phyloP scores from a whole-genome alignment of 2,888 invertebrate species.

The Sesia bembeciformis region DNA sequence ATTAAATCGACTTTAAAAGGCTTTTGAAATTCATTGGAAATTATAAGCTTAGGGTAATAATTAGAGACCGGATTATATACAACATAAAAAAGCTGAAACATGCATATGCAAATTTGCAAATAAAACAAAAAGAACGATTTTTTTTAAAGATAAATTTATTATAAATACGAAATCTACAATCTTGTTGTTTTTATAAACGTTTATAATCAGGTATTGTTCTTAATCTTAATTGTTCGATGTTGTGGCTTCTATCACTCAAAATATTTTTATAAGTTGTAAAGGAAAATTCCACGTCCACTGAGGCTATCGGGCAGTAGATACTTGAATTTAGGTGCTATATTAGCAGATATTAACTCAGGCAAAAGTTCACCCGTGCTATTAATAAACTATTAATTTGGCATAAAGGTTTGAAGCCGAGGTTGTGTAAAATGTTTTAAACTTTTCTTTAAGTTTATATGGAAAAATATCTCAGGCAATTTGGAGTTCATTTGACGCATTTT shows the following conservation, averaged over 20 bases:
- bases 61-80: no score
- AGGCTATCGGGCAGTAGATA: background rate
- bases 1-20: no score
- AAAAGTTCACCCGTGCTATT: slow-evolving; percentile 1
- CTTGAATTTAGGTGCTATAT: background rate
- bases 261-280: background rate
- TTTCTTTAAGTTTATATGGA: background rate
- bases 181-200: background rate
- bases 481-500: background rate
- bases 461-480: background rate
- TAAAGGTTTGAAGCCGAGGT: background rate
- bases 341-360: background rate
- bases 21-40: no score
- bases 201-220: background rate
- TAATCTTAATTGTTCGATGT: background rate
- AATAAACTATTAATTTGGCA: slow-evolving; percentile 5
- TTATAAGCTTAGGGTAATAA: no score
- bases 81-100: no score
- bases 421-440: background rate
- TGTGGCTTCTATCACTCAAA: background rate
- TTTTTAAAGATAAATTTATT: no score
- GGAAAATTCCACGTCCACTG: background rate
- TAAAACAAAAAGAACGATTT: no score
- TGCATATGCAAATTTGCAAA: no score
- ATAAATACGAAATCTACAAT: no score